Percentiles rank a stretch among this genome's conserved stretches.
Conservation (phyloP, 37 sponge, comb jelly and placozoan species). For the Cladorhizidae sp. region DNA sequence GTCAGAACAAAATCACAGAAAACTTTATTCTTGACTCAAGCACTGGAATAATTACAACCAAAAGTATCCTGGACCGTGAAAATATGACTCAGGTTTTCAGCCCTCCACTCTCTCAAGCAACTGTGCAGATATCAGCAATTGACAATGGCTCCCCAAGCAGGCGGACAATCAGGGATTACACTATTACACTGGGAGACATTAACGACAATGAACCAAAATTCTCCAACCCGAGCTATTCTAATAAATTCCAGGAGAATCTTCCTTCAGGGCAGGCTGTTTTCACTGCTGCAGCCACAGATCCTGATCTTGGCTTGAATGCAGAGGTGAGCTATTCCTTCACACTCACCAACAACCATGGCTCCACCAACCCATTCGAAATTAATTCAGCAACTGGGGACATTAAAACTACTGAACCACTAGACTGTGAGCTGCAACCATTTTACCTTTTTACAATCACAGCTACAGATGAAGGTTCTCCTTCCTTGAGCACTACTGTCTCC, state of each 20-base stretch:
- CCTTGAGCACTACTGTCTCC: background rate
- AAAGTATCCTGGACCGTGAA: conserved; percentile 61
- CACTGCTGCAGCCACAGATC: conserved; percentile 18
- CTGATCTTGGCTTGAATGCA: conserved; percentile 39
- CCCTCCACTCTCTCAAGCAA: conserved; percentile 7
- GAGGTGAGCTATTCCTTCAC: conserved; percentile 9
- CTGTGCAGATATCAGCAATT: conserved; percentile 10
- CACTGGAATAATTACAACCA: conserved; percentile 61
- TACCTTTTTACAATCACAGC: conserved; percentile 45
- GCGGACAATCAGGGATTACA: background rate
- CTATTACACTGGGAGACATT: conserved; percentile 38
- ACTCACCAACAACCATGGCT: background rate
- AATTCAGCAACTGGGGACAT: conserved; percentile 22
- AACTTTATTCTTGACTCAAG: background rate
- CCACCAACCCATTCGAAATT: conserved; percentile 15
- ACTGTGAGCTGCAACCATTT: conserved; percentile 17
- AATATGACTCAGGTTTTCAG: conserved; percentile 19
- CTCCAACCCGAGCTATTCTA: background rate
- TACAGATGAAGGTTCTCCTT: conserved; percentile 43
- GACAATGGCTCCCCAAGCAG: conserved; percentile 29
- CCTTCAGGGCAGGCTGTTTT: conserved; percentile 7
- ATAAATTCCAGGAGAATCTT: conserved; percentile 15
- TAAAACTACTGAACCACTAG: conserved; percentile 14
- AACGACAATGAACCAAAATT: conserved; percentile 63
- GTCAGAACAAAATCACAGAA: background rate